Evolutionary conservation across 2,888 invertebrate species (phyloP).

Genomic region (Epsilonema sp.): DNA sequence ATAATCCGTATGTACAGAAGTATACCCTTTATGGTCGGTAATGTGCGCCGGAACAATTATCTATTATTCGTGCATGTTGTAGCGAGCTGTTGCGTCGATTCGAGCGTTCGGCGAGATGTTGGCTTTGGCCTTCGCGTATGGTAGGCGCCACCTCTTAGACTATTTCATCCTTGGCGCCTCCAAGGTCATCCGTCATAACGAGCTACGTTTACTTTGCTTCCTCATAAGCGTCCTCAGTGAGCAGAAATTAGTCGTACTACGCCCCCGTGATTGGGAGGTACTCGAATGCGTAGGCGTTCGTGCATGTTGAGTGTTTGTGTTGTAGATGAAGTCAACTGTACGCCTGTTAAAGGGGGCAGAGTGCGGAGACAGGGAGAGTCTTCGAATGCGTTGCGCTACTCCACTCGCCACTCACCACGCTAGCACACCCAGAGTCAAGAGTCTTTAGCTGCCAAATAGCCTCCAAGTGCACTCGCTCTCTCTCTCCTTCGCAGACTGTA

Average conservation of each 20-base stretch:
- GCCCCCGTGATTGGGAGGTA: too few relatives aligned
- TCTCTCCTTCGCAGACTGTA: too few relatives aligned
- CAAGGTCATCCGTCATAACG: too few relatives aligned
- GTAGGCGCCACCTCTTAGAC: conserved; percentile 80
- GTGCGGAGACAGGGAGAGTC: too few relatives aligned
- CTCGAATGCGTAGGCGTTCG: too few relatives aligned
- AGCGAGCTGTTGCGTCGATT: background rate
- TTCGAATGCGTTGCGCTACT: conserved; percentile 75
- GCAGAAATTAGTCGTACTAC: too few relatives aligned
- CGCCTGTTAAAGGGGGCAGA: conserved; percentile 65
- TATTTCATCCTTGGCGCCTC: conserved; percentile 84
- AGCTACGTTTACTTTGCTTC: too few relatives aligned
- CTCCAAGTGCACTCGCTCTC: too few relatives aligned
- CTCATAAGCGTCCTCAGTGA: too few relatives aligned
- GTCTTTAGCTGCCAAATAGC: conserved; percentile 57
- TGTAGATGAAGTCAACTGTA: conserved; percentile 59
- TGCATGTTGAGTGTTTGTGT: conserved; percentile 2
- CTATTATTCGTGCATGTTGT: background rate
- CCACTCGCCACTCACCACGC: conserved; percentile 79
- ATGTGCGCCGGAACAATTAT: too few relatives aligned
- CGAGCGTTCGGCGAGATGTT: conserved; percentile 48
- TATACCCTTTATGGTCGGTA: too few relatives aligned
- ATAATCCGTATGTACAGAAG: conserved; percentile 80
- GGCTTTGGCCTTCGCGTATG: conserved; percentile 73
- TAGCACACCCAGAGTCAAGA: conserved; percentile 65